Base-by-base conservation (phyloP, 2,797 vertebrate genomes). In the Microtus californicus region DNA sequence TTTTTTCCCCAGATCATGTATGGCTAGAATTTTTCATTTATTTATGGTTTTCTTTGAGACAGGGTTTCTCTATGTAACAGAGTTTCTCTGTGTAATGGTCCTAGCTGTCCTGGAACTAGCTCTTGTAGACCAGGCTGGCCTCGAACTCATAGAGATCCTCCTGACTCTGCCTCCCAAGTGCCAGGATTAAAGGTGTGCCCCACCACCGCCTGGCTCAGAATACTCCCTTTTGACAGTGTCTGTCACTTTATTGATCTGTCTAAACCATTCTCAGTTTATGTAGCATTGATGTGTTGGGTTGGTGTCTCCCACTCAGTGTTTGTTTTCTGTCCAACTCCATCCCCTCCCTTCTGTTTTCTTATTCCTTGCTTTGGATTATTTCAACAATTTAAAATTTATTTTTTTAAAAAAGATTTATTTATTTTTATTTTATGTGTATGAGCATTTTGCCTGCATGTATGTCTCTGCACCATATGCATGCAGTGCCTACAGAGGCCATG, bases 151-250 rank as follows among this genome's bases (percentile, higher is more conserved):
- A 59, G 56, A 59, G 56, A 59, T 23, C 56, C 21, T 23, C 56
- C 56, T 59, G 56, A 2, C 21, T 59, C 56, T 59, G 56, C 56
- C 56, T 23, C 21, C 56, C 2, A 2, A 59, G 6, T 59, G 21
- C 19, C 23, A 21, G 21, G 21, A 59, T 59, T 59, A 59, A 59
- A 59, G 56, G 7, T 0, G 6, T 21, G 19, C 56, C 2, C 56
- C 21, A 59, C 56, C 19, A 59, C 21, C 0, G 0, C 19, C 56
- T 59, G 56, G 56, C 56, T 59, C 56, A 56, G 25, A 37, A 43
- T 21, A 15, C 0, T 0, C 1, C 54, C 31, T 65, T 15, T 31
- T 21, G 43, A 29, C 59, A 1, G 0, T 2, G 6, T 2, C 56
- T n/a, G 3, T 15, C 54, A n/a, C 48, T 73, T 10, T 34, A 59